phyloP scores from a whole-genome alignment of 2,888 invertebrate species.

The Oscheius myriophilus region DNA sequence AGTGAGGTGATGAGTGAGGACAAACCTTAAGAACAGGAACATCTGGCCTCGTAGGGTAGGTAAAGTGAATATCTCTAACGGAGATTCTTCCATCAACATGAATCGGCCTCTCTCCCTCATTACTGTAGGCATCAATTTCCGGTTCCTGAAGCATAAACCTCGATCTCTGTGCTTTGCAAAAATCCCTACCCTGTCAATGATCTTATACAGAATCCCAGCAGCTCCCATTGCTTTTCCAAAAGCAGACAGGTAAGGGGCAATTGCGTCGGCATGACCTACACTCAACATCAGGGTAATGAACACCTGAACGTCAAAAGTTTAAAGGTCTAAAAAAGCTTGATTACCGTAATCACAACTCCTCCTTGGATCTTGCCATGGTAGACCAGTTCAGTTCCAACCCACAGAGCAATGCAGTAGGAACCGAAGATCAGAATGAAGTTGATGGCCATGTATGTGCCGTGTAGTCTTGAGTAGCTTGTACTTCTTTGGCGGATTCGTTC shows the following conservation, averaged over 20 bases:
- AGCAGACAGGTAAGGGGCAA: slow-evolving; percentile 83
- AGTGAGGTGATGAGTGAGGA: too few relatives aligned
- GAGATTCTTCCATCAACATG: slow-evolving; percentile 71
- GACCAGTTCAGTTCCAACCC: slow-evolving; percentile 63
- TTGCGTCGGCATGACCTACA: slow-evolving; percentile 79
- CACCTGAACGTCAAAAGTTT: slow-evolving; percentile 28
- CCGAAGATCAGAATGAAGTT: slow-evolving; percentile 70
- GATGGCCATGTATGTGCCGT: slow-evolving; percentile 69
- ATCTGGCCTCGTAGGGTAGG: slow-evolving; percentile 73
- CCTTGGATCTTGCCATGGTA: slow-evolving; percentile 37
- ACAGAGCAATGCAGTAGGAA: slow-evolving; percentile 68
- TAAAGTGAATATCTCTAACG: slow-evolving; percentile 72
- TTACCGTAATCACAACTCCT: slow-evolving; percentile 48
- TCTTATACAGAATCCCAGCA: slow-evolving; percentile 76
- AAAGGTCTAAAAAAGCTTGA: slow-evolving; percentile 36
- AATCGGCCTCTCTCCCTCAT: slow-evolving; percentile 71
- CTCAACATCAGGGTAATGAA: slow-evolving; percentile 73
- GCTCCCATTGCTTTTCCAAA: slow-evolving; percentile 84
- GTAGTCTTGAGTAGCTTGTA: slow-evolving; percentile 54
- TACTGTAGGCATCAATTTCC: slow-evolving; percentile 62
- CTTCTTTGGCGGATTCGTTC: slow-evolving; percentile 49
- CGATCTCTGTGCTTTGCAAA: not conserved
- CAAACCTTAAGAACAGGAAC: slow-evolving; percentile 67
- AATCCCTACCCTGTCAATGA: slow-evolving; percentile 72
- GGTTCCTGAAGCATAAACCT: slow-evolving; percentile 42